Conservation (phyloP, 2,797 vertebrate species). For the Hirundo rustica region DNA sequence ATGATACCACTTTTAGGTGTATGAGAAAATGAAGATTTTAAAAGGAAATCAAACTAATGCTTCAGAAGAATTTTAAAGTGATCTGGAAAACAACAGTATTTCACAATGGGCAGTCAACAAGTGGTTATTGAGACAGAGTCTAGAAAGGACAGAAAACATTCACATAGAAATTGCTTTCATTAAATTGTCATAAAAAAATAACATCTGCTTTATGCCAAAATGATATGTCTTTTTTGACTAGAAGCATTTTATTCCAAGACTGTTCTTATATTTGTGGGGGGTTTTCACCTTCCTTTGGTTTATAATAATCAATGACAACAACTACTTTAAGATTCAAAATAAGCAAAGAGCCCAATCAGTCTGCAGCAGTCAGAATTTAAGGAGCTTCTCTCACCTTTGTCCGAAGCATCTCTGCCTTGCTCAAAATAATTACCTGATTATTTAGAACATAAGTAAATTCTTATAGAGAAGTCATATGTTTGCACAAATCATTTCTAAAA, state of each 20-base stretch:
- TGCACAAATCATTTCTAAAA: neutral
- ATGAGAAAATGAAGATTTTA: neutral
- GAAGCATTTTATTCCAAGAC: neutral
- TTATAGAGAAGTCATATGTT: neutral
- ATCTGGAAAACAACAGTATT: neutral
- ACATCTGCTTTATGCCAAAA: neutral
- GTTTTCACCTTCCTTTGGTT: neutral
- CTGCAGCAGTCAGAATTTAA: neutral
- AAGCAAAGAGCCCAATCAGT: neutral
- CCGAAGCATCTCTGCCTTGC: neutral
- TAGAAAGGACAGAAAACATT: neutral
- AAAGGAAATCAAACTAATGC: neutral
- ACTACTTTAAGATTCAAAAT: neutral
- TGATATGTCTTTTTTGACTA: neutral
- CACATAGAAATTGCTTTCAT: neutral
- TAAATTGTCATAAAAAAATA: neutral
- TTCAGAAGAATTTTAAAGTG: neutral
- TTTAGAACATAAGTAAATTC: neutral
- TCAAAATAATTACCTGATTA: neutral
- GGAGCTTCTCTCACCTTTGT: neutral
- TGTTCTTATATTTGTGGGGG: accelerated
- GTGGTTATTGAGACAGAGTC: neutral
- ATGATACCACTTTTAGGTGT: neutral
- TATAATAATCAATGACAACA: neutral
- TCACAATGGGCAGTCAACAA: neutral